Conservation (phyloP, 2,797 vertebrate species). For the Cuculus canorus region DNA sequence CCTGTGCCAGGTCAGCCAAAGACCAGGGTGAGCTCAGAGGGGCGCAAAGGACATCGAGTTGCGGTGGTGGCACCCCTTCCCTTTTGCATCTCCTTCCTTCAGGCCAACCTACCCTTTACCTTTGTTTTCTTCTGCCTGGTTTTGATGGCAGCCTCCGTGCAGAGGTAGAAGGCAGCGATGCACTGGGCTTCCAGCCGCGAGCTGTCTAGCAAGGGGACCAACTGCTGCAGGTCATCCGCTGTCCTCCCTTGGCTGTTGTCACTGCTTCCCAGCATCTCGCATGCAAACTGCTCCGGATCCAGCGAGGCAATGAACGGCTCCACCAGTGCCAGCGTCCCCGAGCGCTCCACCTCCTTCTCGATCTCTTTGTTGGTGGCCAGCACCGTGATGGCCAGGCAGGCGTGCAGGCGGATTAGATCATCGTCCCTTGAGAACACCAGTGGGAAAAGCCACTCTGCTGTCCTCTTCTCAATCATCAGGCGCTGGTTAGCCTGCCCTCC, state of each 20-base stretch:
- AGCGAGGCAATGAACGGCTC: conserved; percentile 95
- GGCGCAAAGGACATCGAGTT: not conserved
- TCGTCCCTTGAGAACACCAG: conserved; percentile 95
- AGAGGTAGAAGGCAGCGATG: conserved; percentile 95
- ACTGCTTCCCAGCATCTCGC: conserved; percentile 85
- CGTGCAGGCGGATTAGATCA: conserved; percentile 90
- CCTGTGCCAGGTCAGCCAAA: fast-evolving
- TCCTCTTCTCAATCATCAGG: conserved; percentile 93
- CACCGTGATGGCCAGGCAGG: conserved; percentile 91
- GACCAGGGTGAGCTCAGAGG: not conserved
- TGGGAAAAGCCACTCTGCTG: conserved; percentile 96
- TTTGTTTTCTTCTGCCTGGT: conserved; percentile 91
- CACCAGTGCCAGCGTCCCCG: conserved; percentile 94
- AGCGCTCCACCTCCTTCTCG: conserved; percentile 95
- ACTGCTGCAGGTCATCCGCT: conserved; percentile 89
- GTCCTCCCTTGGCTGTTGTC: conserved; percentile 92
- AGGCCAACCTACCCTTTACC: conserved; percentile 74
- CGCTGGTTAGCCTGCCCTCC: conserved; percentile 92
- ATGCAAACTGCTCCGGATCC: conserved; percentile 89
- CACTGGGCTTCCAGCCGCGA: conserved; percentile 92
- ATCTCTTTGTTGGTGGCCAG: conserved; percentile 93
- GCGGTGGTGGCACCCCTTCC: not conserved
- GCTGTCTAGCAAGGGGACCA: conserved; percentile 91
- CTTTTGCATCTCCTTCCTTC: not conserved
- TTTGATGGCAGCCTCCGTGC: conserved; percentile 92